These are phyloP conservation scores for Tetropium fuscum DNA, from an alignment of 2,888 invertebrate species.

Conservation along the genomic window DNA sequence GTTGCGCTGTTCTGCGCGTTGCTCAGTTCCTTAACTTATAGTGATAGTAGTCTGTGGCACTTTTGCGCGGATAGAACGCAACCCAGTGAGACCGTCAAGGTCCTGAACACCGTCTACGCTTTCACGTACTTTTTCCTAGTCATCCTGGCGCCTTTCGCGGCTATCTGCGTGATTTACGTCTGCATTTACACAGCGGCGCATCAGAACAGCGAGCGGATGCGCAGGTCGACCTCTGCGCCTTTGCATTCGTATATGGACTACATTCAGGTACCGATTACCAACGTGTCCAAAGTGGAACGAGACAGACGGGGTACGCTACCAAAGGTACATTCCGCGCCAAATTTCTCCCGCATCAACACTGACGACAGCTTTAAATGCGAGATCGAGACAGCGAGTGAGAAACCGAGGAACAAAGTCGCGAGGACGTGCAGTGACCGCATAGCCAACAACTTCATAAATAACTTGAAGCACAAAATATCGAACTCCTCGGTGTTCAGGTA, in stretches of 20 bases:
- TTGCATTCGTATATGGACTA: conserved; percentile 67
- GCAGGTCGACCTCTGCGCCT: conserved; percentile 65
- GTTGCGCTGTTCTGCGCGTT: conserved; percentile 65
- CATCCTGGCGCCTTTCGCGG: conserved; percentile 70
- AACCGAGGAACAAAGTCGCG: conserved; percentile 66
- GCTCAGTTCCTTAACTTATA: conserved; percentile 66
- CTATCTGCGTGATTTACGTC: conserved; percentile 80
- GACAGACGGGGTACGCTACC: conserved; percentile 49
- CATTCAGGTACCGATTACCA: conserved; percentile 64
- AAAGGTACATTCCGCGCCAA: conserved; percentile 61
- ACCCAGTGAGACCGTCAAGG: conserved; percentile 43
- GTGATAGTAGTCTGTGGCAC: conserved; percentile 65
- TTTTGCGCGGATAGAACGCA: conserved; percentile 56
- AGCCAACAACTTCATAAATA: conserved; percentile 75
- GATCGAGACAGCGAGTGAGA: conserved; percentile 27
- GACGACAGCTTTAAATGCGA: conserved; percentile 31
- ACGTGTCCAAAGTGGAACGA: conserved; percentile 57
- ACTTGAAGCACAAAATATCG: conserved; percentile 82
- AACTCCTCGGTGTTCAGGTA: conserved; percentile 88
- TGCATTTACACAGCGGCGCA: conserved; percentile 82
- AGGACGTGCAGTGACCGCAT: conserved; percentile 71
- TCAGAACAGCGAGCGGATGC: conserved; percentile 75
- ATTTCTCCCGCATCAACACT: conserved; percentile 52
- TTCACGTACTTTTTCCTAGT: conserved; percentile 65
- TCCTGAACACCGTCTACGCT: conserved; percentile 66